Evolutionary conservation across 2,113 vertebrate genomes (phyloP).

Genomic region (Micromys minutus): DNA sequence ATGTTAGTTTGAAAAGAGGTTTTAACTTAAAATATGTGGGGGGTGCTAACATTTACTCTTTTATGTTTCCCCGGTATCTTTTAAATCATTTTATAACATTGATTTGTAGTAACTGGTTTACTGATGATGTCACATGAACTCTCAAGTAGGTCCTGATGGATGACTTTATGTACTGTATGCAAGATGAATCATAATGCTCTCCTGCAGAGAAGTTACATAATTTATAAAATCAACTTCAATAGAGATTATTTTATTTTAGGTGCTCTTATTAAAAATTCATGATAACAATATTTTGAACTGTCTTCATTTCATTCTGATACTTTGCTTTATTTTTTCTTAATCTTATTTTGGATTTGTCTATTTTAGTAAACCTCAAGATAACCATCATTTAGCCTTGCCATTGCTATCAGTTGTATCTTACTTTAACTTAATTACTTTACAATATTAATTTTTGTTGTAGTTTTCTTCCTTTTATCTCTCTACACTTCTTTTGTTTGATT

Average conservation of each 20-base stretch:
- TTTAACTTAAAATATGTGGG: not conserved
- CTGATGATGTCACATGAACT: not conserved
- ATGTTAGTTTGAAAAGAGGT: not conserved
- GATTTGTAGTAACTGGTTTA: slow-evolving; percentile 25
- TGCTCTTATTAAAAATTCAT: not conserved
- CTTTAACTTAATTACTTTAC: not conserved
- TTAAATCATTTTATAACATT: not conserved
- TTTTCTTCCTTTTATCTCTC: not conserved
- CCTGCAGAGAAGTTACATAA: not conserved
- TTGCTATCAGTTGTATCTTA: not conserved
- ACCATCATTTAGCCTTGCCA: not conserved
- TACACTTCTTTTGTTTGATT: not conserved
- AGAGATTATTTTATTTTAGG: not conserved
- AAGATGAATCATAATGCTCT: not conserved
- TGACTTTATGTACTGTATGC: not conserved
- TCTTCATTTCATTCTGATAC: not conserved
- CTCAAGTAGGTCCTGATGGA: not conserved
- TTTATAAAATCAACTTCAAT: not conserved
- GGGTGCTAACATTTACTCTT: not conserved
- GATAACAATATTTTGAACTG: not conserved
- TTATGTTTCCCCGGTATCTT: not conserved
- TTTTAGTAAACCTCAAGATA: not conserved
- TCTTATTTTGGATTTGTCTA: not conserved
- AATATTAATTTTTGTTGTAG: not conserved
- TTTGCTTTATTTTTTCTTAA: not conserved